These are phyloP conservation scores for Masnerella sp. DNA, from an alignment of 2,888 invertebrate species.

Conservation along the genomic window DNA sequence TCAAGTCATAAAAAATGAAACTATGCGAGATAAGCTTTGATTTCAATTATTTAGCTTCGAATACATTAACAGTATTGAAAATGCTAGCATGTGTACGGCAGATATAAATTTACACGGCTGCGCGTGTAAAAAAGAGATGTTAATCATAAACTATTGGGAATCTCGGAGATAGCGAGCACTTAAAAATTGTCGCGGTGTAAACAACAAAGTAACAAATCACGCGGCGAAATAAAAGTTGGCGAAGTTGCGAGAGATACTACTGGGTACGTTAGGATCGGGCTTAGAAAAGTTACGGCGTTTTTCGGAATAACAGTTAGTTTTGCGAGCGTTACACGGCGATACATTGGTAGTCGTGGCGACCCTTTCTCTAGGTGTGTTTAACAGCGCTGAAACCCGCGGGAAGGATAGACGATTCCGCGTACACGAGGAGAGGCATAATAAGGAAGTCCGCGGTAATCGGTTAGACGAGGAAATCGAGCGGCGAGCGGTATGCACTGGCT, in stretches of 20 bases:
- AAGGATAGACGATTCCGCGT: conserved; percentile 50
- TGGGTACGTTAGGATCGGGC: conserved; percentile 1
- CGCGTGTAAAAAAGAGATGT: too few relatives aligned
- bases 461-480: conserved; percentile 64
- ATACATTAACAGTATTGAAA: too few relatives aligned
- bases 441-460: conserved; percentile 66
- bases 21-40: too few relatives aligned
- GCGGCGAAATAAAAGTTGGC: background rate
- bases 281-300: conserved; percentile 39
- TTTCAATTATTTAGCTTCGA: too few relatives aligned
- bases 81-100: too few relatives aligned
- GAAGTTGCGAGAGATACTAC: background rate
- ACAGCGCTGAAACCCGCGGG: conserved; percentile 31
- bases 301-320: conserved; percentile 29
- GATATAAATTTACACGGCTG: too few relatives aligned
- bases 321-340: conserved; percentile 16
- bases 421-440: conserved; percentile 59
- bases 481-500: conserved; percentile 50
- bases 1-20: too few relatives aligned
- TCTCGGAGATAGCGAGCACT: too few relatives aligned
- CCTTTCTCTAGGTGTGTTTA: conserved; percentile 38
- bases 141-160: too few relatives aligned
- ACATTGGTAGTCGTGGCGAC: conserved; percentile 4
- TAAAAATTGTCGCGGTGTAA: too few relatives aligned
- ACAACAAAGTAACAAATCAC: background rate